Conservation (phyloP, 2,113 vertebrate species). For the Eolophus roseicapilla region DNA sequence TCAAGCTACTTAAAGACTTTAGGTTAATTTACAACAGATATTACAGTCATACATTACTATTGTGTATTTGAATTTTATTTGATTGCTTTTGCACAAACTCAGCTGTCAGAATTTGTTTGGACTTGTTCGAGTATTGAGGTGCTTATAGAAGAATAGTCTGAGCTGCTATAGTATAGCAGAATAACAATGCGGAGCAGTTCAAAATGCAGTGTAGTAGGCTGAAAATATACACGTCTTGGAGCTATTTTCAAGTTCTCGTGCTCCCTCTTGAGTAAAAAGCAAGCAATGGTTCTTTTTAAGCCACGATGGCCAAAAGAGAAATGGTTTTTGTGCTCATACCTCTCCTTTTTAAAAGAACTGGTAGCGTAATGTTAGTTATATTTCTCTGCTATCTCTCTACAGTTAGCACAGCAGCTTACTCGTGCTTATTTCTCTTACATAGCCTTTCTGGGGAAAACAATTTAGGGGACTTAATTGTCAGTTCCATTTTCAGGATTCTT, state of each 20-base stretch:
- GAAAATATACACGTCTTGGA: not conserved
- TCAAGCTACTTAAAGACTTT: not conserved
- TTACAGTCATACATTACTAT: not conserved
- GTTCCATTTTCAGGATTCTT: not conserved
- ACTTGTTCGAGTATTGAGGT: not conserved
- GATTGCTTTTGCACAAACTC: not conserved
- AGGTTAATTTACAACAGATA: not conserved
- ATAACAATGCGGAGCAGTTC: not conserved
- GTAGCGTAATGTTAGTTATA: not conserved
- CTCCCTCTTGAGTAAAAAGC: constrained; percentile 10
- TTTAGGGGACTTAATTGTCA: not conserved
- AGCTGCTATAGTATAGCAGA: no score
- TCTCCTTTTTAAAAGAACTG: not conserved
- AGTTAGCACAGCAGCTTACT: not conserved
- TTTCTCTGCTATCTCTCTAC: not conserved
- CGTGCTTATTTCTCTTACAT: not conserved
- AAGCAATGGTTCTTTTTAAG: not conserved
- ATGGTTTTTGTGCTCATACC: not conserved
- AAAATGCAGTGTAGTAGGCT: not conserved
- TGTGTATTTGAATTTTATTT: not conserved
- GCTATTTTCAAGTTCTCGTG: not conserved
- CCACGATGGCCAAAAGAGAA: not conserved
- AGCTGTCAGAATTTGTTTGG: not conserved
- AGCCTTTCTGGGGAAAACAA: not conserved
- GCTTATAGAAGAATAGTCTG: not conserved